Conservation (phyloP, 1,140 invertebrate genomes). For the Pseudobourletiella spinata region DNA sequence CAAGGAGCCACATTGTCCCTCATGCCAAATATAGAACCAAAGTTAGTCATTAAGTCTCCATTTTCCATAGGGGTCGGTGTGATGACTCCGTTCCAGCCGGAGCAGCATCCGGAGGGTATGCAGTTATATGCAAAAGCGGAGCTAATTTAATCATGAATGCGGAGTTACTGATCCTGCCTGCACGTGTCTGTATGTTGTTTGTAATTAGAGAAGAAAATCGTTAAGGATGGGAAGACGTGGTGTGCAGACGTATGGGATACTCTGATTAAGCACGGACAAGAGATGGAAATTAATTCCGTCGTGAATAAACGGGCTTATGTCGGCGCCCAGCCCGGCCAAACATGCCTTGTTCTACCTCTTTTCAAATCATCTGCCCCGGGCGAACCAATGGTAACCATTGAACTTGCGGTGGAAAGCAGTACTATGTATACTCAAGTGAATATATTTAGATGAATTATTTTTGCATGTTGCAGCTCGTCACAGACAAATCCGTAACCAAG, state of each 20-base stretch:
- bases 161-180: no score
- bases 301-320: constrained; percentile 32
- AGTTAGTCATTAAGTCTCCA: constrained; percentile 27
- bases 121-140: no score
- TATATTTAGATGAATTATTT: constrained; percentile 1
- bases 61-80: constrained; percentile 35
- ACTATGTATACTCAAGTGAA: no score
- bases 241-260: constrained; percentile 33
- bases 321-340: constrained; percentile 35
- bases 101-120: constrained; percentile 30
- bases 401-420: not conserved
- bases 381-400: constrained; percentile 3
- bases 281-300: constrained; percentile 25
- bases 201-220: constrained; percentile 28
- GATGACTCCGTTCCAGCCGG: constrained; percentile 30
- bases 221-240: constrained; percentile 29
- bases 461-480: constrained; percentile 26
- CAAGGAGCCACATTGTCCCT: constrained; percentile 27
- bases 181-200: no score
- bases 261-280: constrained; percentile 27
- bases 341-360: constrained; percentile 27
- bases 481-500: constrained; percentile 29
- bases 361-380: constrained; percentile 20
- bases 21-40: constrained; percentile 22
- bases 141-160: no score